Evolutionary conservation across 2,113 vertebrate species (phyloP).

Genomic region (Melanerpes formicivorus): DNA sequence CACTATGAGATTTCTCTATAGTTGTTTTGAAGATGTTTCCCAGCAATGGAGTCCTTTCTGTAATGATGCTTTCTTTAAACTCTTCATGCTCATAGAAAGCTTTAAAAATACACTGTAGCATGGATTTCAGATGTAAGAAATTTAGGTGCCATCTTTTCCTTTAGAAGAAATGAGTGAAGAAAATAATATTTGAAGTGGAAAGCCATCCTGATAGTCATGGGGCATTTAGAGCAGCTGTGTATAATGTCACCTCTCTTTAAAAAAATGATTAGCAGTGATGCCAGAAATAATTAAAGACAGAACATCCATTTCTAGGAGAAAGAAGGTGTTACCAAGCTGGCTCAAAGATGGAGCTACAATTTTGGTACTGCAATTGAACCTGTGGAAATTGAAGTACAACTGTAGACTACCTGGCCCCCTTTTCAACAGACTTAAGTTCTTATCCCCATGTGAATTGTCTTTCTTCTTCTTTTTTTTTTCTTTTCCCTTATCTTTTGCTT

Average conservation of each 20-base stretch:
- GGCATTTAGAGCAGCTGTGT: not conserved
- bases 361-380: not conserved
- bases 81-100: not conserved
- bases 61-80: not conserved
- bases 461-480: not conserved
- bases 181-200: not conserved
- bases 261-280: not conserved
- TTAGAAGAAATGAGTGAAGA: not conserved
- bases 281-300: not conserved
- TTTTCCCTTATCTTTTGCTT: not conserved
- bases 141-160: not conserved
- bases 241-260: not conserved
- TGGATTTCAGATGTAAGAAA: not conserved
- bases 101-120: not conserved
- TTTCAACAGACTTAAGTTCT: not conserved
- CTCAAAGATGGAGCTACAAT: accelerated
- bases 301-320: not conserved
- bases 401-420: not conserved
- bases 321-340: not conserved
- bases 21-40: not conserved
- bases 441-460: not conserved
- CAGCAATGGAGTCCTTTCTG: not conserved
- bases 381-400: not conserved
- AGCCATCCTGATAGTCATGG: not conserved
- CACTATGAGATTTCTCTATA: not conserved